Conservation (phyloP, 1,140 invertebrate species). For the Trachelipus rathkii region DNA sequence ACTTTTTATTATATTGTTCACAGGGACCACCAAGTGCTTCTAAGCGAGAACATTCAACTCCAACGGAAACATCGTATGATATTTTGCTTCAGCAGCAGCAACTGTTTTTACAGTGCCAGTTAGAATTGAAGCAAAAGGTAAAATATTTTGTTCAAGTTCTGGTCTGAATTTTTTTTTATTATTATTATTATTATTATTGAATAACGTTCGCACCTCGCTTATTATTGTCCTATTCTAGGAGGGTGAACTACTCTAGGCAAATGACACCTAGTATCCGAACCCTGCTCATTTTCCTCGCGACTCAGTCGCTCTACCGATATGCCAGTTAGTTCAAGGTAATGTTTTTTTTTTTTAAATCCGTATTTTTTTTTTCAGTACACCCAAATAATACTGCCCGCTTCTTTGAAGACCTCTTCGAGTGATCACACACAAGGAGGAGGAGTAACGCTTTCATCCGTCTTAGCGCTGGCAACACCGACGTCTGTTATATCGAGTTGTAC, state of each 20-base stretch:
- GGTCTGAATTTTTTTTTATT: too few relatives aligned
- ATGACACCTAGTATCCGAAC: too few relatives aligned
- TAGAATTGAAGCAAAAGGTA: slow-evolving; percentile 72
- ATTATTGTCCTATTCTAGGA: too few relatives aligned
- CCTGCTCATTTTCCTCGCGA: too few relatives aligned
- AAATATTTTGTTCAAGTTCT: background rate
- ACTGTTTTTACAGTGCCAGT: slow-evolving; percentile 81
- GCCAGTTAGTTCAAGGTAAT: too few relatives aligned
- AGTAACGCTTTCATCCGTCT: slow-evolving; percentile 42
- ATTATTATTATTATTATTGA: too few relatives aligned
- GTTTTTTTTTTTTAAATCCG: too few relatives aligned
- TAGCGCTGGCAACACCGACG: slow-evolving; percentile 38
- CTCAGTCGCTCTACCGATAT: too few relatives aligned
- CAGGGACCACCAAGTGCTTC: slow-evolving; percentile 81
- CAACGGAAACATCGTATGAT: slow-evolving; percentile 79
- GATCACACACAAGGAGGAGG: slow-evolving; percentile 39
- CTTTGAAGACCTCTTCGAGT: slow-evolving; percentile 52
- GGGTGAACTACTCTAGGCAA: too few relatives aligned
- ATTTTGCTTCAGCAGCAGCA: slow-evolving; percentile 89
- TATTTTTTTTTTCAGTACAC: slow-evolving; percentile 58
- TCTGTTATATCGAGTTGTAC: slow-evolving; percentile 31
- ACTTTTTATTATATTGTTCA: background rate
- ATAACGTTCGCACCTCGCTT: too few relatives aligned
- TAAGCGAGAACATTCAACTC: slow-evolving; percentile 58
- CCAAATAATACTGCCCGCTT: slow-evolving; percentile 69